Percentiles rank a stretch among this genome's conserved stretches.
phyloP scores from a whole-genome alignment of 1,140 invertebrate genomes.

The Papilio xuthus region DNA sequence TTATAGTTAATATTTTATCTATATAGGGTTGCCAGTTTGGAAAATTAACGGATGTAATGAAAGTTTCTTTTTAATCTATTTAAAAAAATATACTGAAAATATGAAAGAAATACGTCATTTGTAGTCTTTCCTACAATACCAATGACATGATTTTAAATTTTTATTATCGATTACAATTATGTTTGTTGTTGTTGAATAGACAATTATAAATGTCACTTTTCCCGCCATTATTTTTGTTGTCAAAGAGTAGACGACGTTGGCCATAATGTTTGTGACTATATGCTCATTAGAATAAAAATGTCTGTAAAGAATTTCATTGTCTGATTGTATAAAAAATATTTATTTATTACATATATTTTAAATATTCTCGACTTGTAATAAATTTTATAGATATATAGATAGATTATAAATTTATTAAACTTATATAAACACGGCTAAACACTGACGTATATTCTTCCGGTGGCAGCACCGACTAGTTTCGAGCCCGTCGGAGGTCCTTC shows the following conservation, averaged over 20 bases:
- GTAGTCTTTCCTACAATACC: neutral
- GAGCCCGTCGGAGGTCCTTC: too few relatives aligned
- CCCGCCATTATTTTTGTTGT: constrained; percentile 4
- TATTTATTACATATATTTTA: neutral
- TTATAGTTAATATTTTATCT: constrained; percentile 38
- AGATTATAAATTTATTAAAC: too few relatives aligned
- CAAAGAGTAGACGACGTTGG: constrained; percentile 6
- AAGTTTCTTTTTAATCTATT: neutral
- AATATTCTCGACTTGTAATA: neutral
- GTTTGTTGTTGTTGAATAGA: neutral
- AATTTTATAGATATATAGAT: neutral
- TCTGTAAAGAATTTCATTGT: neutral
- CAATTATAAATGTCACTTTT: neutral
- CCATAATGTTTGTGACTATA: neutral
- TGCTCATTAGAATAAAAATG: constrained; percentile 11
- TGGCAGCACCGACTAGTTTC: too few relatives aligned
- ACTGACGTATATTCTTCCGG: too few relatives aligned
- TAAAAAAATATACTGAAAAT: constrained; percentile 26
- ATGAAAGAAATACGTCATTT: neutral
- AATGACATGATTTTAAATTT: neutral
- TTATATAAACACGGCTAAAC: too few relatives aligned
- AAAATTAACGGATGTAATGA: constrained; percentile 34
- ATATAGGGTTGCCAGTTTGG: constrained; percentile 50
- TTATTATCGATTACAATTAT: neutral
- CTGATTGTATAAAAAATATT: neutral